Evolutionary conservation across 2,888 invertebrate species (phyloP).

Genomic region (Microctonus aethiopoides): DNA sequence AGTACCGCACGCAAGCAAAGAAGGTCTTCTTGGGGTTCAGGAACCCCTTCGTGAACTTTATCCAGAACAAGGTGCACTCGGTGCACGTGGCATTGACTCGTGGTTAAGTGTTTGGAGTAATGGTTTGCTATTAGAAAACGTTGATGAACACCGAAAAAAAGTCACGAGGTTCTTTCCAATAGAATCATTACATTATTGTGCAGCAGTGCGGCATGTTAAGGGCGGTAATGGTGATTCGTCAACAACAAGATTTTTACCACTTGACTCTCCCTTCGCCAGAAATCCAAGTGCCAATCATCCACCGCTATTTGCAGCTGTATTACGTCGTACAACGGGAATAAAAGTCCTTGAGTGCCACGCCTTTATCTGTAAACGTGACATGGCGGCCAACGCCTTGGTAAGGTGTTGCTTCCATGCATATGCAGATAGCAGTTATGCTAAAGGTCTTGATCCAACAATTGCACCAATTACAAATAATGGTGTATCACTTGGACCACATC

Average conservation of each 20-base stretch:
- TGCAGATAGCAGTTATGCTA: constrained; percentile 94
- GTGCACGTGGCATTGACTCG: constrained; percentile 91
- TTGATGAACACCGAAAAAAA: constrained; percentile 93
- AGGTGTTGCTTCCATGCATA: constrained; percentile 98
- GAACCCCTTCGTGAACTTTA: constrained; percentile 96
- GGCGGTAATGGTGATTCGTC: constrained; percentile 70
- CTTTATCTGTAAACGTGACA: constrained; percentile 96
- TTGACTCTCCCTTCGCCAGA: constrained; percentile 96
- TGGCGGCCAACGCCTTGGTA: constrained; percentile 97
- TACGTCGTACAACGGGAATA: constrained; percentile 94
- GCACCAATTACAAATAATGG: constrained; percentile 54
- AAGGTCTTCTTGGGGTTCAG: constrained; percentile 96
- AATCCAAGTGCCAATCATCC: constrained; percentile 94
- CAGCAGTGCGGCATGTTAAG: constrained; percentile 88
- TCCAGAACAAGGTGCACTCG: constrained; percentile 91
- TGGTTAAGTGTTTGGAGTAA: constrained; percentile 98
- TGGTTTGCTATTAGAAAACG: constrained; percentile 93
- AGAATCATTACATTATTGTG: constrained; percentile 94
- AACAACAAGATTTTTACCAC: constrained; percentile 89
- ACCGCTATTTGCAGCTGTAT: constrained; percentile 95
- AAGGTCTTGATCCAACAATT: constrained; percentile 68
- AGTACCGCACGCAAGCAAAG: constrained; percentile 97
- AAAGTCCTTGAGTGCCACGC: constrained; percentile 99
- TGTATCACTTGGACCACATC: constrained; percentile 44
- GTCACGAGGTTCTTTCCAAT: constrained; percentile 97